These are phyloP conservation scores for Loriculus beryllinus DNA, from an alignment of 2,797 vertebrate species.

Conservation along the genomic window DNA sequence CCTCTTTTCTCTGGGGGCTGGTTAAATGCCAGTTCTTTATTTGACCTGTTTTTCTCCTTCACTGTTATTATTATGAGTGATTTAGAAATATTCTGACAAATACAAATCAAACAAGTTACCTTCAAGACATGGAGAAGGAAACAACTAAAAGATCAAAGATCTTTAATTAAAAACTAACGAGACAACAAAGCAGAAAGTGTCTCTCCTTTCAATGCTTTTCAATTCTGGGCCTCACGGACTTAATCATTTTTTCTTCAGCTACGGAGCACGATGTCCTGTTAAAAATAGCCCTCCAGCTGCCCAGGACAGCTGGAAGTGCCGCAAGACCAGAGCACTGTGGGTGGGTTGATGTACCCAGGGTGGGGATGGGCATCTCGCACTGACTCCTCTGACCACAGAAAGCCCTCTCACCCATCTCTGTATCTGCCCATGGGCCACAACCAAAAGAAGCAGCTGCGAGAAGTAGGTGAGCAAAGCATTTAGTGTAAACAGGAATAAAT, in stretches of 20 bases:
- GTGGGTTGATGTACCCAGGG: background rate
- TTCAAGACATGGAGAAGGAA: background rate
- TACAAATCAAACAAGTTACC: background rate
- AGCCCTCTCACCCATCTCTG: background rate
- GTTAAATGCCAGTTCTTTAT: background rate
- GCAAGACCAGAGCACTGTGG: background rate
- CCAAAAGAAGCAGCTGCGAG: background rate
- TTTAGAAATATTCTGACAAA: background rate
- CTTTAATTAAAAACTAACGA: constrained; percentile 8
- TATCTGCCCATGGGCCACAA: background rate
- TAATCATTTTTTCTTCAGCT: background rate
- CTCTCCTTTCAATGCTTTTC: background rate
- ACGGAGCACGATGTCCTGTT: background rate
- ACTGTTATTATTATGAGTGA: background rate
- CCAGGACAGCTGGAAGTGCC: background rate
- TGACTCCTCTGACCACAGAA: background rate
- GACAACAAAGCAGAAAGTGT: background rate
- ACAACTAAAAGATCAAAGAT: background rate
- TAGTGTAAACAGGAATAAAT: background rate
- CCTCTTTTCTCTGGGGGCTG: constrained; percentile 2
- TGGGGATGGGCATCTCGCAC: background rate
- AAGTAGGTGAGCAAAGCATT: background rate
- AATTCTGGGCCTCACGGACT: background rate
- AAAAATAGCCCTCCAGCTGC: constrained; percentile 39
- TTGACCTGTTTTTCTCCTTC: background rate